These are phyloP conservation scores for Drosophila guanche DNA, from an alignment of 1,140 invertebrate species.

Conservation along the genomic window DNA sequence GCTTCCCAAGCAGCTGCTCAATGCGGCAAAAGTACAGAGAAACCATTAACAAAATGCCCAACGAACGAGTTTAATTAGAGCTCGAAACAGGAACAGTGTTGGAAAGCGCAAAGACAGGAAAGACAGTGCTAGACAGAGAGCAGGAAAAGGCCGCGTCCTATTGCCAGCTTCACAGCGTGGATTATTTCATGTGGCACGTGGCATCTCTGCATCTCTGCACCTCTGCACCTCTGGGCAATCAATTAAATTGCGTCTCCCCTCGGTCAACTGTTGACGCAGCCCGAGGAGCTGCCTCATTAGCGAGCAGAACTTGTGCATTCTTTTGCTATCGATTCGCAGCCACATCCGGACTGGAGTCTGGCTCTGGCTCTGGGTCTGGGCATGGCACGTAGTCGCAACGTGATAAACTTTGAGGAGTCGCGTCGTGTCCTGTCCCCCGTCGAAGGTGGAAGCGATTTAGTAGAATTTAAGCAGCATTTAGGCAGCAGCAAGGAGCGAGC, in stretches of 20 bases:
- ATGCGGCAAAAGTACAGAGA: neutral
- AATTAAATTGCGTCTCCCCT: conserved; percentile 16
- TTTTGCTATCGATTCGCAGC: neutral
- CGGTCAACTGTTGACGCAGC: conserved; percentile 25
- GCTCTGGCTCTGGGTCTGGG: neutral
- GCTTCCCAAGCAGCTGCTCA: conserved; percentile 6
- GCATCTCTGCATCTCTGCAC: too few species aligned
- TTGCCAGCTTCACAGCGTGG: too few species aligned
- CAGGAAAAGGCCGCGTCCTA: too few species aligned
- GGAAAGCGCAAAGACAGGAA: neutral
- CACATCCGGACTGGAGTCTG: neutral
- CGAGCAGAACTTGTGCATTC: conserved; percentile 11
- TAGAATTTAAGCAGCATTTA: conserved; percentile 76
- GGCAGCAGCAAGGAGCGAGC: conserved; percentile 21
- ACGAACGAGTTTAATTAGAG: too few species aligned
- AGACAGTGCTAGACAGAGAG: neutral
- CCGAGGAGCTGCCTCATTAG: conserved; percentile 41
- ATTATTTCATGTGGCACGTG: too few species aligned
- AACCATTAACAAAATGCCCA: too few species aligned
- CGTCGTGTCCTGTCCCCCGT: neutral
- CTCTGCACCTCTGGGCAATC: too few species aligned
- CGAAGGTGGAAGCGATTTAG: conserved; percentile 52
- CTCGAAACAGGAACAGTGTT: too few species aligned
- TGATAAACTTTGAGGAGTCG: conserved; percentile 55
- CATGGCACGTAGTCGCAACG: conserved; percentile 60